Evolutionary conservation across 1,140 invertebrate species (phyloP).

Genomic region (Polyergus mexicanus): DNA sequence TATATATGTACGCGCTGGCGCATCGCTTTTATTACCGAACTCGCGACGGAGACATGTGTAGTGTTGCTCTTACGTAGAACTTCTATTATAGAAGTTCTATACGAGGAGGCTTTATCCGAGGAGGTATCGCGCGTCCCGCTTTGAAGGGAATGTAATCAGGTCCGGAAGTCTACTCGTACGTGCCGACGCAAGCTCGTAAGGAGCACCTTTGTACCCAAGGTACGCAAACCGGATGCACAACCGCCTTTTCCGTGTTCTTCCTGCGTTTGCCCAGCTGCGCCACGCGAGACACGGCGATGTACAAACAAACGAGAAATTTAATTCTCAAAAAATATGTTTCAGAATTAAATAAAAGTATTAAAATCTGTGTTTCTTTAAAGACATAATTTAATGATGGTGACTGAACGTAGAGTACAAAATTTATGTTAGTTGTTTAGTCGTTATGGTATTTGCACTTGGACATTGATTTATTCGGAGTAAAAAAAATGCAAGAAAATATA

Average conservation of each 20-base stretch:
- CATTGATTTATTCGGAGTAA: not conserved
- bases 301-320: not conserved
- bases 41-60: not conserved
- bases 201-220: constrained; percentile 67
- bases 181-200: constrained; percentile 57
- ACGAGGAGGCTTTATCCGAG: constrained; percentile 67
- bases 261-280: constrained; percentile 41
- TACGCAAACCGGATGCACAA: constrained; percentile 59
- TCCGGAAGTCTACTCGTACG: constrained; percentile 66
- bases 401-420: not conserved
- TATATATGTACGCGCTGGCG: not conserved
- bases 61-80: not conserved
- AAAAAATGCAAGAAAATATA: not conserved
- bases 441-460: not conserved
- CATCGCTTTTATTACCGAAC: not conserved
- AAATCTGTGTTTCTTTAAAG: not conserved
- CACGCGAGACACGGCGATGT: not conserved
- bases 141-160: constrained; percentile 72
- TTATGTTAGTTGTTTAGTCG: not conserved
- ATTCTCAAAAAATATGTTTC: not conserved
- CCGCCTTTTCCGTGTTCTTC: constrained; percentile 61
- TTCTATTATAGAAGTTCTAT: not conserved
- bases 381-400: not conserved
- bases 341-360: constrained; percentile 19
- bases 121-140: constrained; percentile 68